phyloP scores from a whole-genome alignment of 2,888 invertebrate species.

The Dermolepida albohirtum region DNA sequence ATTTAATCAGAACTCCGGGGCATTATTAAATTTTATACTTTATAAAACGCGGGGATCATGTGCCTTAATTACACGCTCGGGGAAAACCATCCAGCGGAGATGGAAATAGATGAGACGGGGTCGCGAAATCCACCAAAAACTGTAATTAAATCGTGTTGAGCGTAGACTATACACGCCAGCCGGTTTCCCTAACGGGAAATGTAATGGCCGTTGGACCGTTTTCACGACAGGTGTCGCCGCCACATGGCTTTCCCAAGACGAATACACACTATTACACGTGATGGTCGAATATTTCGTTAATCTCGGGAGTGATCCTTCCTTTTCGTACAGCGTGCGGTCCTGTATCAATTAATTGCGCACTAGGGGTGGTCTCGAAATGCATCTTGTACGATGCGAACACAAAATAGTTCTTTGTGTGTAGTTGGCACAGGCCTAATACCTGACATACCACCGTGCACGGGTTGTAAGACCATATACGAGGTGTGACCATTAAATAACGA shows the following conservation, averaged over 20 bases:
- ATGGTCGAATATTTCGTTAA: conserved; percentile 2
- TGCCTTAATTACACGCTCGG: conserved; percentile 26
- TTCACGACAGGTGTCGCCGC: conserved; percentile 31
- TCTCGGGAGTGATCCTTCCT: not conserved
- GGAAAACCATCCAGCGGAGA: not conserved
- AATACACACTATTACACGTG: conserved; percentile 14
- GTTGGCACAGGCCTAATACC: too few species aligned
- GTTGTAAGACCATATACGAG: too few species aligned
- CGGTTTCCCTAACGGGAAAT: conserved; percentile 12
- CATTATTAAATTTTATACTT: conserved; percentile 32
- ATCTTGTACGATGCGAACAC: not conserved
- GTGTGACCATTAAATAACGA: too few species aligned
- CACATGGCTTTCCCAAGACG: not conserved
- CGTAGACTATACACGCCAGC: conserved; percentile 8
- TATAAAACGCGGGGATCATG: conserved; percentile 22
- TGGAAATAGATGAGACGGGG: too few species aligned
- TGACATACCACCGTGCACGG: too few species aligned
- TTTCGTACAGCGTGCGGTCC: conserved; percentile 16
- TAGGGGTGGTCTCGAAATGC: conserved; percentile 5
- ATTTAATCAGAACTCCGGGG: conserved; percentile 28
- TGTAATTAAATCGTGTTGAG: conserved; percentile 21
- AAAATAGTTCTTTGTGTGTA: conserved; percentile 20
- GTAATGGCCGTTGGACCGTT: conserved; percentile 6
- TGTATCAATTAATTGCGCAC: conserved; percentile 24
- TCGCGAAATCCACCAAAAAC: conserved; percentile 16